Base-by-base conservation (phyloP, 2,888 invertebrate genomes). In the Diplazon laetatorius region DNA sequence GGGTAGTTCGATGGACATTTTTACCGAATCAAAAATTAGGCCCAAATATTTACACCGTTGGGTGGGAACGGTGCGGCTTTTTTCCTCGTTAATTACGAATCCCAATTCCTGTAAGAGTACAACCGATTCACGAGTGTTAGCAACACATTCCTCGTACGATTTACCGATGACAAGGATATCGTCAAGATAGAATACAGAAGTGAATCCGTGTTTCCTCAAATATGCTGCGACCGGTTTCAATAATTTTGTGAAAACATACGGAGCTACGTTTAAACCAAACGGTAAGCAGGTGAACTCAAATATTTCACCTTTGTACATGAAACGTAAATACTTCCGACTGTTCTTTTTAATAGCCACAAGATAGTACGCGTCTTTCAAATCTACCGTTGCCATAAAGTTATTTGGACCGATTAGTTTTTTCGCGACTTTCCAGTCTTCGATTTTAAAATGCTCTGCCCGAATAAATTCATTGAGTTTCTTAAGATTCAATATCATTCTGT, bases 341-440 rank as follows among this genome's bases (percentile, higher is more conserved):
- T 46, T 9, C 20, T 62, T 60, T 37, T 42, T 50, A 22, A 68
- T 39, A 16, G 79, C 39, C 35, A 68, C 37, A 4, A 75, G 55
- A 72, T 30, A 30, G 6, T 30, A 30, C 30, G 30, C 30, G 30
- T 30, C 30, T 6, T 30, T 30, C 6, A 30, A 35, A 39, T 48
- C 57, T 35, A 63, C 1, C 25, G 69, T 70, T 37, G 69, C 59
- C 59, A 70, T 59, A 20, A 59, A 70, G 37, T 62, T 37, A 48
- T 78, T 42, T 46, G 42, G 10, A 37, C 52, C 65, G 20, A 85
- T 74, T 20, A 84, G 52, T 52, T 80, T 82, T 35, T 35, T 52
- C 14, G 81, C 82, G n/a, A 82, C 82, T 65, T 80, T 80, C 65
- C 76, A 80, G 59, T 84, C 84, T 68, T 84, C 83, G 35, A 85